These are phyloP conservation scores for Pogonus chalceus DNA, from an alignment of 1,140 invertebrate genomes.

Conservation along the genomic window DNA sequence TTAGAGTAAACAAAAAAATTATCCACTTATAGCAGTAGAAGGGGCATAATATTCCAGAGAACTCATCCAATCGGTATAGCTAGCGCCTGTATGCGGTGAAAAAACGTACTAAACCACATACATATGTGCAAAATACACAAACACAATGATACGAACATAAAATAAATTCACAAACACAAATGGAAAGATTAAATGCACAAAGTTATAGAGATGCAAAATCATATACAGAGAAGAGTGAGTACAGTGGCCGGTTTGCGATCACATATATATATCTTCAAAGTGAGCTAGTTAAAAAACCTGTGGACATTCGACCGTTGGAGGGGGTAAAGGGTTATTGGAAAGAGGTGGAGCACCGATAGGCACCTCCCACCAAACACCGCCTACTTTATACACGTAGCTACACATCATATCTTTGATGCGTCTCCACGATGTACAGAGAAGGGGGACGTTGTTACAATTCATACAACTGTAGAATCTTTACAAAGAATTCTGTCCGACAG, in stretches of 20 bases:
- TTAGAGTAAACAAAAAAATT: background rate
- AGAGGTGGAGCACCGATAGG: background rate
- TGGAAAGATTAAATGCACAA: too few relatives aligned
- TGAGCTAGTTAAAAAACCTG: background rate
- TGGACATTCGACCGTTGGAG: background rate
- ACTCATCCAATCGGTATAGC: background rate
- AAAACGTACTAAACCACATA: conserved; percentile 1
- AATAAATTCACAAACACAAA: too few relatives aligned
- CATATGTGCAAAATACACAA: background rate
- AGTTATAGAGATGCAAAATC: too few relatives aligned
- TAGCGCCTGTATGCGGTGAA: background rate
- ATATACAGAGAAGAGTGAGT: too few relatives aligned
- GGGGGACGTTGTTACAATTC: too few relatives aligned
- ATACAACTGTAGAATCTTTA: background rate
- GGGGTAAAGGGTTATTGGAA: conserved; percentile 4
- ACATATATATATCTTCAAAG: background rate
- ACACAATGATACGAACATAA: background rate
- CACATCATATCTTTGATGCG: background rate
- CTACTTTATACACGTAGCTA: background rate
- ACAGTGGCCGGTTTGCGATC: too few relatives aligned
- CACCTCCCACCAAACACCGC: background rate
- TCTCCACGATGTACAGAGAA: too few relatives aligned
- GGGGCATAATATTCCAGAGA: background rate
- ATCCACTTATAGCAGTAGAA: background rate
- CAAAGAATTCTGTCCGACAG: background rate